Evolutionary conservation across 2,888 invertebrate species (phyloP).

Genomic region (Melinaea marsaeus): DNA sequence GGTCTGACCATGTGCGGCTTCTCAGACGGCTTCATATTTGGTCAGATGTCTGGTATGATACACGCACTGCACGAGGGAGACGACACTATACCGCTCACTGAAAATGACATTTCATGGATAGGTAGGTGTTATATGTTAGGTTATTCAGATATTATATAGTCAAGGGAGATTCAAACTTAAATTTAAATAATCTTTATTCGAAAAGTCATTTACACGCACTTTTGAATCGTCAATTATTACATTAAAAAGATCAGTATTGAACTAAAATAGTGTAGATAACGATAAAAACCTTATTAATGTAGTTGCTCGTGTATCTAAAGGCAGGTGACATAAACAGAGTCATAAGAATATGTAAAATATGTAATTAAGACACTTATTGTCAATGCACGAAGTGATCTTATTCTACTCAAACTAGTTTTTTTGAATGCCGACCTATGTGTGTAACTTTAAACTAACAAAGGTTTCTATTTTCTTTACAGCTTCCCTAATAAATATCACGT

Average conservation of each 20-base stretch:
- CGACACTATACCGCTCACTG: slow-evolving; percentile 16
- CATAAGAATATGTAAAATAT: too few relatives aligned
- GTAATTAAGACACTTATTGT: too few relatives aligned
- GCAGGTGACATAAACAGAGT: too few relatives aligned
- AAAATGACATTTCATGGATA: slow-evolving; percentile 30
- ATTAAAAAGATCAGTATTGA: too few relatives aligned
- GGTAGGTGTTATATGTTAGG: slow-evolving; percentile 18
- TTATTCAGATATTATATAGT: background rate
- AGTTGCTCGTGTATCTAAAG: too few relatives aligned
- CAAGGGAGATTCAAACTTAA: slow-evolving; percentile 1
- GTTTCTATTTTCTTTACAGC: slow-evolving; percentile 22
- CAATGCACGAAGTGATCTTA: background rate
- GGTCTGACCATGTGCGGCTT: slow-evolving; percentile 28
- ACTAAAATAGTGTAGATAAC: too few relatives aligned
- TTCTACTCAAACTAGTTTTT: background rate
- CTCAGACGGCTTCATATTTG: slow-evolving; percentile 33
- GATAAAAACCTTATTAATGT: too few relatives aligned
- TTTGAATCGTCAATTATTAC: too few relatives aligned
- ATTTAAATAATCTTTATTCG: background rate
- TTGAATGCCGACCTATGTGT: background rate
- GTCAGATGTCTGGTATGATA: slow-evolving; percentile 35
- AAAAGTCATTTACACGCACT: too few relatives aligned
- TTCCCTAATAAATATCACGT: slow-evolving; percentile 27
- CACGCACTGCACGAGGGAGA: slow-evolving; percentile 21
- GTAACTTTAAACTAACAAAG: background rate